Percentiles rank a stretch among this genome's conserved stretches.
These are phyloP conservation scores for Scaptomyza reducta DNA, from an alignment of 2,888 invertebrate species.

Conservation along the genomic window DNA sequence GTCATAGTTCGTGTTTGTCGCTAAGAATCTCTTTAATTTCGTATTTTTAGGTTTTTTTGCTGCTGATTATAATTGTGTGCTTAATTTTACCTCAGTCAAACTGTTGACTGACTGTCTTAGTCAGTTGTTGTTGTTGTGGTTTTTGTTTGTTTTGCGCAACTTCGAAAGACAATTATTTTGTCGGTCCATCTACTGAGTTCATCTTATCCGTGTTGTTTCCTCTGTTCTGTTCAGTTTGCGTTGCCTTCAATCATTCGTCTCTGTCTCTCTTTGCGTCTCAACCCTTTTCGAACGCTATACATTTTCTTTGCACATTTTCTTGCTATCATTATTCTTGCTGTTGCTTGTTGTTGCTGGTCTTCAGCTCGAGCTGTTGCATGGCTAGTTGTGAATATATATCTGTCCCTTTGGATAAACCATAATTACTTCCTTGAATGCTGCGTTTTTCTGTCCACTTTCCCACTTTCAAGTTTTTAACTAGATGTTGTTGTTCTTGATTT, in stretches of 20 bases:
- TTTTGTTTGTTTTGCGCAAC: constrained; percentile 30
- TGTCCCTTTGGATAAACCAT: constrained; percentile 79
- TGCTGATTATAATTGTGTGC: constrained; percentile 16
- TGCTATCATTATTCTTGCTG: constrained; percentile 10
- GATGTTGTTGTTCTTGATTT: constrained; percentile 33
- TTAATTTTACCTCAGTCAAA: constrained; percentile 8
- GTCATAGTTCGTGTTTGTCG: neutral
- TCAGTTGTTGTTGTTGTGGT: constrained; percentile 15
- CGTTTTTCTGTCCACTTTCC: constrained; percentile 52
- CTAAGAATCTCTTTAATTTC: neutral
- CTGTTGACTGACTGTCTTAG: constrained; percentile 10
- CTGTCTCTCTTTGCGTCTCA: constrained; percentile 58
- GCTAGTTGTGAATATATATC: constrained; percentile 34
- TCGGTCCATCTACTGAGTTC: constrained; percentile 33
- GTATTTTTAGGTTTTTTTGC: neutral
- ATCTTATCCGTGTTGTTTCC: constrained; percentile 16
- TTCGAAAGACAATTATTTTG: constrained; percentile 68
- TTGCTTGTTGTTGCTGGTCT: neutral
- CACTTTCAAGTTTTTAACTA: constrained; percentile 34
- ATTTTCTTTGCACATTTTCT: constrained; percentile 23
- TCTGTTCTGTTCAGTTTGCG: constrained; percentile 13
- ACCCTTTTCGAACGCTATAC: constrained; percentile 50
- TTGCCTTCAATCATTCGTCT: constrained; percentile 73
- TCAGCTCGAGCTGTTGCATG: constrained; percentile 4
- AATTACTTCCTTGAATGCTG: constrained; percentile 82